These are phyloP conservation scores for Corythornis vintsioides DNA, from an alignment of 2,113 vertebrate species.

Conservation along the genomic window DNA sequence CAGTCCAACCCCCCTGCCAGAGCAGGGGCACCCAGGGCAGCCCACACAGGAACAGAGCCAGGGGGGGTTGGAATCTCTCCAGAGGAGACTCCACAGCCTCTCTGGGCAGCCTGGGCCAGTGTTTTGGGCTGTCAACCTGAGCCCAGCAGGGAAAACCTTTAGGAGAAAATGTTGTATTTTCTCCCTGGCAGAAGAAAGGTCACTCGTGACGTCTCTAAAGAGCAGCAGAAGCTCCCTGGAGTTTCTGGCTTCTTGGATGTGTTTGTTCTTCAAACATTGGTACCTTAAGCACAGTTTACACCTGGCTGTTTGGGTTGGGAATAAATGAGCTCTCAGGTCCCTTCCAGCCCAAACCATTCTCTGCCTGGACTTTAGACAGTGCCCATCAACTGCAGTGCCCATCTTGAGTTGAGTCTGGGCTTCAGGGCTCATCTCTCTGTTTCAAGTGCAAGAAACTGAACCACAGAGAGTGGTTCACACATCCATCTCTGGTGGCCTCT, in stretches of 20 bases:
- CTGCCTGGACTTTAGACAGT: not conserved
- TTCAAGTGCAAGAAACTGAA: not conserved
- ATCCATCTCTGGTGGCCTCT: not conserved
- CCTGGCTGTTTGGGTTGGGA: accelerated
- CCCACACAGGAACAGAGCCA: too few species aligned
- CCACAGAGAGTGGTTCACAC: too few species aligned
- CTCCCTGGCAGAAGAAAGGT: not conserved
- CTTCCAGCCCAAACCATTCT: not conserved
- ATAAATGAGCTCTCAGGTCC: not conserved
- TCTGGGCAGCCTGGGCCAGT: too few species aligned
- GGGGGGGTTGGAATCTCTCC: too few species aligned
- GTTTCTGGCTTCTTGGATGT: not conserved
- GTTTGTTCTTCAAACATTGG: not conserved
- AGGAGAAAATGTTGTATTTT: not conserved
- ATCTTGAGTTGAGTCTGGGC: not conserved
- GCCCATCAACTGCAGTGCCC: not conserved
- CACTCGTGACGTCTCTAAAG: not conserved
- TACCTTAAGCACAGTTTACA: not conserved
- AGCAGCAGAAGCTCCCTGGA: not conserved
- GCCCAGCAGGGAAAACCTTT: not conserved
- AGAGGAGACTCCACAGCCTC: too few species aligned
- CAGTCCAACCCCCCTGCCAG: too few species aligned
- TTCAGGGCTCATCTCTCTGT: accelerated
- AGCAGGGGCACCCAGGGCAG: too few species aligned
- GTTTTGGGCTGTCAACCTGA: not conserved